Conservation (phyloP, 2,888 invertebrate species). For the Pollenia griseotomentosa region DNA sequence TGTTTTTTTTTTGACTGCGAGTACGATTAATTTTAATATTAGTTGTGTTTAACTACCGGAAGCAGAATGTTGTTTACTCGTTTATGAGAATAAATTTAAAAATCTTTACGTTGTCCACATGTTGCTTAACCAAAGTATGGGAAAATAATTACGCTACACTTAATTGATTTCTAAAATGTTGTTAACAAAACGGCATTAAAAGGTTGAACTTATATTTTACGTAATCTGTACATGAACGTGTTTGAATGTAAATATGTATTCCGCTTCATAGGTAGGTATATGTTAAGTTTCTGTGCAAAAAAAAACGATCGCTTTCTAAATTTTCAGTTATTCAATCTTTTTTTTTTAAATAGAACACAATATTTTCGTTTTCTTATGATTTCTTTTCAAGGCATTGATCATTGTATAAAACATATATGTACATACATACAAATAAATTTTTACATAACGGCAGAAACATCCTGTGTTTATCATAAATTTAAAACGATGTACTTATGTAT, state of each 20-base stretch:
- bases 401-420: conserved; percentile 29
- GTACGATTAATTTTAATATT: conserved; percentile 38
- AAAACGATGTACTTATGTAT: conserved; percentile 37
- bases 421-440: background rate
- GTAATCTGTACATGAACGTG: too few species aligned
- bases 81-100: conserved; percentile 1
- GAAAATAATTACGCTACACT: conserved; percentile 20
- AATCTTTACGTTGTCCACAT: conserved; percentile 32
- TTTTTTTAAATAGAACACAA: background rate
- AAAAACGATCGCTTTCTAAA: too few species aligned
- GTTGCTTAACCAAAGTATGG: conserved; percentile 41
- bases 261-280: too few species aligned
- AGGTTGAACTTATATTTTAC: too few species aligned
- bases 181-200: background rate
- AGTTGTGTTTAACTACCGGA: conserved; percentile 56
- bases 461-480: conserved; percentile 41
- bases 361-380: background rate
- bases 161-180: background rate
- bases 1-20: conserved; percentile 12
- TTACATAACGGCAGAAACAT: conserved; percentile 56
- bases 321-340: background rate
- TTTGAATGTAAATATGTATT: too few species aligned
- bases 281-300: too few species aligned
- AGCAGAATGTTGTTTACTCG: conserved; percentile 8
- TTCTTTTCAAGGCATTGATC: conserved; percentile 22